Base-by-base conservation (phyloP, 2,113 vertebrate genomes). In the Barbus barbus region DNA sequence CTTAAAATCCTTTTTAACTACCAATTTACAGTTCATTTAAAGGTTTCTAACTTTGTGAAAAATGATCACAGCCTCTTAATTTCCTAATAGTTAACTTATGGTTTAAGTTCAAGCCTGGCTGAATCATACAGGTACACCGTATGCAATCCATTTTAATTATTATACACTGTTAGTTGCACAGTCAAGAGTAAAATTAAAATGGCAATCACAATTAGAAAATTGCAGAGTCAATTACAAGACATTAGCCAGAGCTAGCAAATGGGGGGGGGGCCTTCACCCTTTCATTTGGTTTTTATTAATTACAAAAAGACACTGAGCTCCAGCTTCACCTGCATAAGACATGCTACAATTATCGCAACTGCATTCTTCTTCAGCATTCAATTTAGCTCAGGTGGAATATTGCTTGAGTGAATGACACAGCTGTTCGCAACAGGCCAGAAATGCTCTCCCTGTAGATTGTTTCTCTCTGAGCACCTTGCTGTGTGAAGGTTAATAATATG, bases 141-240 rank as follows among this genome's bases (percentile, higher is more conserved):
- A 92, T 94, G 95, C 93, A 94, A 97, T 97, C 96, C 94, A 97
- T 98, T 98, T 96, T 96, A 96, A 98, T 98, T 97, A 97, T 95
- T 90, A 89, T 91, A 92, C 93, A 93, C 93, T 95, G 93, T 94
- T 96, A 96, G 95, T 93, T 94, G 93, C 95, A 97, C 96, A 95
- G 95, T 93, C 95, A 94, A 94, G 96, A 97, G 95, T 96, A 97
- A 97, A 97, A 98, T 99, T 97, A 97, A 96, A 96, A 93, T 96
- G 95, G 96, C 96, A 96, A 97, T 98, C 96, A 97, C 95, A 96
- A 97, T 99, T 97, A 99, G 95, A 93, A 95, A 95, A 95, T 93
- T 93, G 95, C 94, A 93, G 94, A 96, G 95, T 96, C 95, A 95
- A 96, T 96, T 97, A 96, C 95, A 94, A 96, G 95, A 96, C 96